Base-by-base conservation (phyloP, 2,888 invertebrate genomes). In the Tetragonula carbonaria region DNA sequence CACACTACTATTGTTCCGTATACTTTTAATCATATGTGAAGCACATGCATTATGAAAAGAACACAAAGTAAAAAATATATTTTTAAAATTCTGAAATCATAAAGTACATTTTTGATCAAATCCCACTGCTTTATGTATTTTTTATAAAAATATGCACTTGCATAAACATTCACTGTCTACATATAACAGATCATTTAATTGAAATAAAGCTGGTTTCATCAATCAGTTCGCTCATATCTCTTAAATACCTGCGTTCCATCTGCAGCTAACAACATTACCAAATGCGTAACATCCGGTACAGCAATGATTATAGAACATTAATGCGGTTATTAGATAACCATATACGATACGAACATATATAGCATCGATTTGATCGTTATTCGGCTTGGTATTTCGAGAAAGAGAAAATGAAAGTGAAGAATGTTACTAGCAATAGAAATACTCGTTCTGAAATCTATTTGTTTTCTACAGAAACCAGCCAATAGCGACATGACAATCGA, bases 271-370 rank as follows among this genome's bases (percentile, higher is more conserved):
- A 76, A 78, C 78, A 78, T 81, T 73, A 33, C 51, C 77, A 63
- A 45, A 45, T 50, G 57, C 38, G 86, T 66, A 85, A 86, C 85
- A 85, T 78, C 74, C 80, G 86, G 75, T 51, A 73, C 72, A 59
- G 73, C 57, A 78, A 55, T 80, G 77, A 85, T 85, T 81, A 65
- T 50, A 57, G 50, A 74, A 81, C 76, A 71, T 85, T 85, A 85
- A 85, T 82, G 77, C 72, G 66, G 71, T 78, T 81, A 83, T 76
- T 86, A 86, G 51, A 80, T 75, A 68, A 73, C 63, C 28, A 28
- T 70, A 23, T 33, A 70, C 23, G 51, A 66, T 53, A 74, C 38
- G 62, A 6, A 38, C 38, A 38, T 45, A 45, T 45, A 45, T 53
- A 33, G 21, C 63, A 55, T 74, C 76, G 57, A 81, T 68, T 65